phyloP scores from a whole-genome alignment of 2,888 invertebrate genomes.

The Neuroscelio doddi region DNA sequence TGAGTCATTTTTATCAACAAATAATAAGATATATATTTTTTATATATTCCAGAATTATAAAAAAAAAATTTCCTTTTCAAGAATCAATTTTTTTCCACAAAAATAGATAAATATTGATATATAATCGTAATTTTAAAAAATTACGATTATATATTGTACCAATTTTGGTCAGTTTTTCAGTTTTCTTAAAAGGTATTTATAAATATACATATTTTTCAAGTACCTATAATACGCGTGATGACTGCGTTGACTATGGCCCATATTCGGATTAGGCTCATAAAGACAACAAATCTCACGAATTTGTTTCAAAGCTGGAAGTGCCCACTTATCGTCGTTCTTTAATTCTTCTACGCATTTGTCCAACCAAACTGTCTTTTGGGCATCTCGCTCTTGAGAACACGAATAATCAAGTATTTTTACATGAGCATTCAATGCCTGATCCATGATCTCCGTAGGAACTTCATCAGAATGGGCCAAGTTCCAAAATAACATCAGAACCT shows the following conservation, averaged over 20 bases:
- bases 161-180: not conserved
- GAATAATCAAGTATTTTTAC: conserved; percentile 98
- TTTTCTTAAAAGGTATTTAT: not conserved
- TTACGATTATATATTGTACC: no score
- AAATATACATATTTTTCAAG: conserved; percentile 16
- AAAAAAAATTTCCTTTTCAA: no score
- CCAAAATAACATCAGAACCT: conserved; percentile 95
- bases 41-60: no score
- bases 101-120: no score
- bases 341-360: conserved; percentile 97
- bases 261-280: conserved; percentile 88
- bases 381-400: conserved; percentile 96
- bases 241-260: conserved; percentile 75
- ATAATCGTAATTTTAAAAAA: no score
- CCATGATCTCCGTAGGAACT: conserved; percentile 97
- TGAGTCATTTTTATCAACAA: no score
- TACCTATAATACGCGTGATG: conserved; percentile 77
- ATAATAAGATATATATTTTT: no score
- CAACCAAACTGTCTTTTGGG: conserved; percentile 96
- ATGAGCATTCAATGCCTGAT: conserved; percentile 94
- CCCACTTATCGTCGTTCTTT: conserved; percentile 91
- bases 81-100: no score
- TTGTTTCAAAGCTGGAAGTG: conserved; percentile 93
- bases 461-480: conserved; percentile 96
- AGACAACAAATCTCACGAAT: conserved; percentile 96